phyloP scores from a whole-genome alignment of 2,888 invertebrate genomes.

The Dynastes grantii region DNA sequence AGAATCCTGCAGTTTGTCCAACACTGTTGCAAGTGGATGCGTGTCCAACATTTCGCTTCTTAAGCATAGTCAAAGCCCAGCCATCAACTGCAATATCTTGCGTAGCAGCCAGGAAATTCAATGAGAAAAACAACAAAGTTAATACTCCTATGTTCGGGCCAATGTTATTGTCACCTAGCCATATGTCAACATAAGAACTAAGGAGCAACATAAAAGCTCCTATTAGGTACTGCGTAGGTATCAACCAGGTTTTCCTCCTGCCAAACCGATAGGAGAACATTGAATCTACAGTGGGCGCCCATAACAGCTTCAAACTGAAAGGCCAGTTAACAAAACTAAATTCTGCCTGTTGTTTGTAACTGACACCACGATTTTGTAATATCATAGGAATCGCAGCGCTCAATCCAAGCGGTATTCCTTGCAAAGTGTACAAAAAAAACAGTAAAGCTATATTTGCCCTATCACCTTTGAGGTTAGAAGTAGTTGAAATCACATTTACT shows the following conservation, averaged over 20 bases:
- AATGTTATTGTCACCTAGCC: constrained; percentile 80
- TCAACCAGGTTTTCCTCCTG: constrained; percentile 94
- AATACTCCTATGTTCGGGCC: constrained; percentile 83
- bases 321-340: constrained; percentile 97
- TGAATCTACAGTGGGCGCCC: constrained; percentile 99
- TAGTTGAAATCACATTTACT: constrained; percentile 37
- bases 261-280: constrained; percentile 89
- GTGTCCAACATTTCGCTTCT: constrained; percentile 96
- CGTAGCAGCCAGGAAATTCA: constrained; percentile 98
- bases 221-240: constrained; percentile 94
- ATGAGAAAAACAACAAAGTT: constrained; percentile 88
- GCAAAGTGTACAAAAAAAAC: constrained; percentile 93
- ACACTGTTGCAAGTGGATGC: constrained; percentile 99
- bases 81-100: constrained; percentile 99
- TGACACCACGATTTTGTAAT: constrained; percentile 91
- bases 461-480: constrained; percentile 77
- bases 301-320: constrained; percentile 92
- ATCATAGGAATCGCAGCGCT: constrained; percentile 97
- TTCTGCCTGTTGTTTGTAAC: constrained; percentile 94
- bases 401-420: constrained; percentile 96
- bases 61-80: constrained; percentile 99
- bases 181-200: constrained; percentile 82
- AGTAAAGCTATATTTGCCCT: constrained; percentile 87
- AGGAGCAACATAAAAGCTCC: constrained; percentile 92
- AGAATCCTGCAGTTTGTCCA: constrained; percentile 98